Evolutionary conservation across 2,888 invertebrate species (phyloP).

Genomic region (Cheilosia grossa): DNA sequence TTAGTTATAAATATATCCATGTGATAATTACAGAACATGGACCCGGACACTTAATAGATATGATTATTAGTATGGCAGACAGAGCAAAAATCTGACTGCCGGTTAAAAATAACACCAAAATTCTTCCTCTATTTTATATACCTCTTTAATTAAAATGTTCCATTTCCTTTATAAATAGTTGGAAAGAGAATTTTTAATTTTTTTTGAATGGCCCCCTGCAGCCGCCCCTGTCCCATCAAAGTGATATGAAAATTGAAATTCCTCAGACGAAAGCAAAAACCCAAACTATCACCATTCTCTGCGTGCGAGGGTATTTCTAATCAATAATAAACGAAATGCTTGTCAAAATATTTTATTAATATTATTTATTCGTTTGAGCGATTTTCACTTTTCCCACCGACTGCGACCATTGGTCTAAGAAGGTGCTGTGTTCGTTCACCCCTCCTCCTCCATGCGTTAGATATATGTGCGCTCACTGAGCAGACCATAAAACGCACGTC

Average conservation of each 20-base stretch:
- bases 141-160: too few relatives aligned
- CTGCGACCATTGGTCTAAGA: constrained; percentile 18
- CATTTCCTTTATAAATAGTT: too few relatives aligned
- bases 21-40: too few relatives aligned
- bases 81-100: too few relatives aligned
- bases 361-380: constrained; percentile 44
- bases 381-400: constrained; percentile 64
- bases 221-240: constrained; percentile 24
- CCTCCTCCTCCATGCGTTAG: constrained; percentile 27
- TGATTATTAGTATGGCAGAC: too few relatives aligned
- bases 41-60: too few relatives aligned
- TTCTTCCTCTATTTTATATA: too few relatives aligned
- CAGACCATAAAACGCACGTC: constrained; percentile 13
- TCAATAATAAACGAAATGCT: constrained; percentile 57
- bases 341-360: constrained; percentile 60
- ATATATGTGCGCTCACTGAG: not conserved
- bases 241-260: constrained; percentile 52
- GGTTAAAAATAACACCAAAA: too few relatives aligned
- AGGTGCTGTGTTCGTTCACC: constrained; percentile 46
- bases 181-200: too few relatives aligned
- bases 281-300: constrained; percentile 46
- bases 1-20: too few relatives aligned
- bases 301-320: constrained; percentile 66
- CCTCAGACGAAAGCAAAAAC: constrained; percentile 63
- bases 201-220: not conserved